Conservation (phyloP, 2,113 vertebrate genomes). For the Oreochromis aureus region DNA sequence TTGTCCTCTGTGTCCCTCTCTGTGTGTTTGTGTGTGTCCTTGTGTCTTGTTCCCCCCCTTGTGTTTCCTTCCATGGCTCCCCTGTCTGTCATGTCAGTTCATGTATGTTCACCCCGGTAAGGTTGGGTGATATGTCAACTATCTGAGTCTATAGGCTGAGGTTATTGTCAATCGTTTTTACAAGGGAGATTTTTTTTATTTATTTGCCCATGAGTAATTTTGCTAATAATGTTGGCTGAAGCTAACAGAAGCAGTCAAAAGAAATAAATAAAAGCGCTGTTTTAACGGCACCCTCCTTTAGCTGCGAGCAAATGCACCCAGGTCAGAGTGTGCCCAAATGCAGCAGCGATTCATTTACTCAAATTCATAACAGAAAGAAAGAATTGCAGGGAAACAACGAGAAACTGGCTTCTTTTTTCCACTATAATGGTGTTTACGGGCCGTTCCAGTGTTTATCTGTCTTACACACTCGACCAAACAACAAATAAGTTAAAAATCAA, state of each 20-base stretch:
- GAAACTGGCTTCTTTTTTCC: neutral
- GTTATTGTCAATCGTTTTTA: neutral
- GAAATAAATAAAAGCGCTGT: accelerated
- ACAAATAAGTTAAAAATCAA: neutral
- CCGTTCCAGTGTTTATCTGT: neutral
- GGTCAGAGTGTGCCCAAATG: neutral
- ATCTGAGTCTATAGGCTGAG: neutral
- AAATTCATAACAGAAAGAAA: neutral
- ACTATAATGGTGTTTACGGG: neutral
- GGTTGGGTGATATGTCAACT: neutral
- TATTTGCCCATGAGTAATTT: neutral
- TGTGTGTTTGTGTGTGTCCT: neutral
- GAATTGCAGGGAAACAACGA: neutral
- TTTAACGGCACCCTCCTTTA: neutral
- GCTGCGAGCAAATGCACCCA: neutral
- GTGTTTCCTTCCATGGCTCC: neutral
- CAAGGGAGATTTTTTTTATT: neutral
- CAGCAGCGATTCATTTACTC: neutral
- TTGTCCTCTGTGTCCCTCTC: neutral
- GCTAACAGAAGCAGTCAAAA: neutral
- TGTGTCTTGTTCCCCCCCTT: neutral
- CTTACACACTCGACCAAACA: neutral
- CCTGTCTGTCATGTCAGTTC: neutral
- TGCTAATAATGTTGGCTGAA: neutral
- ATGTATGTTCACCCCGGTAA: neutral